Evolutionary conservation across 2,888 invertebrate species (phyloP).

Genomic region (Thymelicus acteon): DNA sequence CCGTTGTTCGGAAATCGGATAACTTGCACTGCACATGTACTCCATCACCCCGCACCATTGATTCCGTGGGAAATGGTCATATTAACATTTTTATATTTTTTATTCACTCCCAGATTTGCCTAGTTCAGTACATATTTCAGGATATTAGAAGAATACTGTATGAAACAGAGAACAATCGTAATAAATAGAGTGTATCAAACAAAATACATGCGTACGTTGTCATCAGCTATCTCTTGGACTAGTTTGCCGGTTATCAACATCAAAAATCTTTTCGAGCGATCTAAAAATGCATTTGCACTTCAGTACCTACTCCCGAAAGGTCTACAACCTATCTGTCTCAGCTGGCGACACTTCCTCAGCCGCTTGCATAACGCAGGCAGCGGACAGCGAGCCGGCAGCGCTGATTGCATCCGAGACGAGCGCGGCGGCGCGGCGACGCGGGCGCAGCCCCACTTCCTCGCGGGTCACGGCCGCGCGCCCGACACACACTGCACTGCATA

Average conservation of each 20-base stretch:
- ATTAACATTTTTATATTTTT: conserved; percentile 71
- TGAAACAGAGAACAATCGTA: too few species aligned
- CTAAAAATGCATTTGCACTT: not conserved
- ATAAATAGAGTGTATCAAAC: too few species aligned
- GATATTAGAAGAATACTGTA: not conserved
- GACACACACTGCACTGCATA: not conserved
- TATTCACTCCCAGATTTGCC: conserved; percentile 58
- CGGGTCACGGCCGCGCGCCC: conserved; percentile 18
- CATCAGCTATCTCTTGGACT: too few species aligned
- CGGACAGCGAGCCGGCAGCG: conserved; percentile 9
- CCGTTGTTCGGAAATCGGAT: conserved; percentile 34
- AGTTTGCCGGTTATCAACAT: too few species aligned
- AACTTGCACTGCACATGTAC: conserved; percentile 43
- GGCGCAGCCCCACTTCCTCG: conserved; percentile 46
- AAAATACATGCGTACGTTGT: too few species aligned
- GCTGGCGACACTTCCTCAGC: not conserved
- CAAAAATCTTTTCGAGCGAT: too few species aligned
- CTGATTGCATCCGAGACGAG: conserved; percentile 49
- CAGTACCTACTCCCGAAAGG: not conserved
- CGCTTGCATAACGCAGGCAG: conserved; percentile 39
- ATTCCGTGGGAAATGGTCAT: conserved; percentile 59
- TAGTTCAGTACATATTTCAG: conserved; percentile 42
- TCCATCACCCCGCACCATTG: conserved; percentile 45
- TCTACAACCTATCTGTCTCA: not conserved
- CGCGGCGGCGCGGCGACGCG: conserved; percentile 38